Evolutionary conservation across 2,888 invertebrate species (phyloP).

Genomic region (Troides aeacus): DNA sequence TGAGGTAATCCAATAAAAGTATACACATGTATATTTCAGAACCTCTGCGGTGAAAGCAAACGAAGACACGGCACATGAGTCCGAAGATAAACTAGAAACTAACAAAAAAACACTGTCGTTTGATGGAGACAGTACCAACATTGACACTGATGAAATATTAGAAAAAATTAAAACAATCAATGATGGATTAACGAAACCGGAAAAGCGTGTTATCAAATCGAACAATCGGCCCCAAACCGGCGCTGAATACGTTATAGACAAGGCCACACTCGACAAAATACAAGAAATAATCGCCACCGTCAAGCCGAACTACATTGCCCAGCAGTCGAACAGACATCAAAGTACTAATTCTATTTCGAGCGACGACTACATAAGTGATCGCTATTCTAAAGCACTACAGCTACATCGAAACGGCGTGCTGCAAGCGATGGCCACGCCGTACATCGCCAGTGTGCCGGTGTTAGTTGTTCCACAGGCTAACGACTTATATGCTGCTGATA

Average conservation of each 20-base stretch:
- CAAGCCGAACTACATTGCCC: conserved; percentile 47
- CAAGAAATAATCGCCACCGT: conserved; percentile 63
- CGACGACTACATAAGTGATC: conserved; percentile 35
- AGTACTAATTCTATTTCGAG: conserved; percentile 41
- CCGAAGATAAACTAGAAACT: conserved; percentile 35
- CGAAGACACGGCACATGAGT: conserved; percentile 34
- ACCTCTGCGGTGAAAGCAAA: conserved; percentile 44
- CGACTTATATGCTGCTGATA: conserved; percentile 36
- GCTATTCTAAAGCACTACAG: conserved; percentile 40
- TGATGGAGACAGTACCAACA: conserved; percentile 40
- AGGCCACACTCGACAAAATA: conserved; percentile 61
- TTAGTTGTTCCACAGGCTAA: conserved; percentile 51
- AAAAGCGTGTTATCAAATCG: conserved; percentile 49
- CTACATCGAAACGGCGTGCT: conserved; percentile 30
- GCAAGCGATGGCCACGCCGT: conserved; percentile 43
- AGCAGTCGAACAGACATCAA: conserved; percentile 36
- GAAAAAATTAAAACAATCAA: conserved; percentile 79
- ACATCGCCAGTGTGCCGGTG: conserved; percentile 59
- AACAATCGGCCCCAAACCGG: conserved; percentile 49
- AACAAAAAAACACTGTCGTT: conserved; percentile 50
- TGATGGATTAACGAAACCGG: conserved; percentile 62
- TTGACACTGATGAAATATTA: conserved; percentile 66
- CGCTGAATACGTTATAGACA: conserved; percentile 54
- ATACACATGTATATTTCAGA: conserved; percentile 35
- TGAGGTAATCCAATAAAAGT: conserved; percentile 21